Evolutionary conservation across 2,888 invertebrate species (phyloP).

Genomic region (Parnassius orleans): DNA sequence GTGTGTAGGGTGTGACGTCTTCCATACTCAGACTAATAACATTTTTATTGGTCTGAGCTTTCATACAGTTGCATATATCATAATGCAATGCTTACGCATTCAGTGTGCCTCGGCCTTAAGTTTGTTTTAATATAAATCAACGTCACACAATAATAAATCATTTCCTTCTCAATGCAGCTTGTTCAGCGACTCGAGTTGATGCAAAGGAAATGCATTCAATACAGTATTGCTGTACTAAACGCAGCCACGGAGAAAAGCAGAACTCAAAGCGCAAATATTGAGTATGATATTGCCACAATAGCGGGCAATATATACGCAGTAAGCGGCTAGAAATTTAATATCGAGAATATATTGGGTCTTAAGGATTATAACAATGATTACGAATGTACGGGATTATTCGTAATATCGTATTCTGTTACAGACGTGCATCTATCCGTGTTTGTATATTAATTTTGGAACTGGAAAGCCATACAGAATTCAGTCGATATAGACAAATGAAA

Average conservation of each 20-base stretch:
- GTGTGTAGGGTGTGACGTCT: too few relatives aligned
- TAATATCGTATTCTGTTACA: too few relatives aligned
- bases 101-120: too few relatives aligned
- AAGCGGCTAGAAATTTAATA: constrained; percentile 13
- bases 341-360: constrained; percentile 11
- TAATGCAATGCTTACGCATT: too few relatives aligned
- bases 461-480: too few relatives aligned
- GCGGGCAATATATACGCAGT: constrained; percentile 6
- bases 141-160: neutral
- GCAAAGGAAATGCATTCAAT: constrained; percentile 8
- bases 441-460: too few relatives aligned
- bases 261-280: constrained; percentile 15
- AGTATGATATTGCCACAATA: constrained; percentile 11
- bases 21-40: too few relatives aligned
- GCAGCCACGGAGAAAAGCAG: constrained; percentile 17
- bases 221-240: constrained; percentile 7
- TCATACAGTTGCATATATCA: too few relatives aligned
- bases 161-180: constrained; percentile 10
- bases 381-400: too few relatives aligned
- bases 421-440: too few relatives aligned
- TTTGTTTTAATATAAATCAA: neutral
- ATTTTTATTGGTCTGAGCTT: too few relatives aligned
- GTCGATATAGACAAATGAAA: too few relatives aligned
- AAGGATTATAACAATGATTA: constrained; percentile 4
- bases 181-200: constrained; percentile 5